phyloP scores from a whole-genome alignment of 2,888 invertebrate genomes.

The Callosobruchus maculatus region DNA sequence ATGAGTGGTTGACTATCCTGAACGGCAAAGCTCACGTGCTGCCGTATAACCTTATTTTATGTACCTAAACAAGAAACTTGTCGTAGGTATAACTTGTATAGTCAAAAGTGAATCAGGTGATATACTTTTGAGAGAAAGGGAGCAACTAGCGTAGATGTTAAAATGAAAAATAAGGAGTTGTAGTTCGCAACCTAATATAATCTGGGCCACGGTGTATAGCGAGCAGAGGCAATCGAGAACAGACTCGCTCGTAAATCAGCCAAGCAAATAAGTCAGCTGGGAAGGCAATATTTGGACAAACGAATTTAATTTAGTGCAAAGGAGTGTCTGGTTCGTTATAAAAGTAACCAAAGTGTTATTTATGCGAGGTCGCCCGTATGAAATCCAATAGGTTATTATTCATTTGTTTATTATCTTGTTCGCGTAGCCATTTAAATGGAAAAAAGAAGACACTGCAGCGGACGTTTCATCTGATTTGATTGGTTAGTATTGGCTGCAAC shows the following conservation, averaged over 20 bases:
- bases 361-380: constrained; percentile 24
- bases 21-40: too few species aligned
- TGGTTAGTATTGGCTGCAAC: background rate
- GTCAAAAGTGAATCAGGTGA: too few species aligned
- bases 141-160: too few species aligned
- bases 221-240: background rate
- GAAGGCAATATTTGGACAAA: constrained; percentile 24
- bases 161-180: too few species aligned
- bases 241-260: background rate
- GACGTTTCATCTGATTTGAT: background rate
- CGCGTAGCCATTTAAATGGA: constrained; percentile 7
- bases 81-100: too few species aligned
- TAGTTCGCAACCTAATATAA: too few species aligned
- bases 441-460: background rate
- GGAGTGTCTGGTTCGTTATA: constrained; percentile 27
- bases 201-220: background rate
- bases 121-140: too few species aligned
- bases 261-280: constrained; percentile 3
- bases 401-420: constrained; percentile 27
- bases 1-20: too few species aligned
- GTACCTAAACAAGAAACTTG: too few species aligned
- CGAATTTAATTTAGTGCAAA: constrained; percentile 26
- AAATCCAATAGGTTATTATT: constrained; percentile 27
- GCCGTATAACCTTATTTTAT: too few species aligned
- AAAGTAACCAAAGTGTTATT: constrained; percentile 26